Evolutionary conservation across 2,797 vertebrate genomes (phyloP).

Genomic region (Eulemur coronatus): DNA sequence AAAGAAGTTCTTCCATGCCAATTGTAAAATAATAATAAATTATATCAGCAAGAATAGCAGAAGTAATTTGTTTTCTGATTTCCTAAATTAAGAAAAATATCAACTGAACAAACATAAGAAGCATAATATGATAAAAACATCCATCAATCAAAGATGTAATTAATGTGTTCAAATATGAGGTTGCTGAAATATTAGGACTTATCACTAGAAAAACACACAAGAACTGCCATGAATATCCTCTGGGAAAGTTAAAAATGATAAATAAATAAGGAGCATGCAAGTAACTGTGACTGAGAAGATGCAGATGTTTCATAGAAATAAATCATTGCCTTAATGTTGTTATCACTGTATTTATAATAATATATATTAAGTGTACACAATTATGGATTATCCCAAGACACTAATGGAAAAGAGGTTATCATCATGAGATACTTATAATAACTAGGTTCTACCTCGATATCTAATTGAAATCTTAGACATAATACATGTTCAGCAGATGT

Average conservation of each 20-base stretch:
- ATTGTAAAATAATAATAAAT: constrained; percentile 30
- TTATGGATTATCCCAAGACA: background rate
- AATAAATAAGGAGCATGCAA: constrained; percentile 50
- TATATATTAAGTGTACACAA: constrained; percentile 4
- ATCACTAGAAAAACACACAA: constrained; percentile 45
- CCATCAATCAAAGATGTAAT: constrained; percentile 39
- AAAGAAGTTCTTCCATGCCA: background rate
- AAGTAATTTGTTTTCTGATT: background rate
- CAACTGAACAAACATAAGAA: constrained; percentile 43
- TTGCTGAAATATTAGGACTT: constrained; percentile 21
- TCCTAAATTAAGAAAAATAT: constrained; percentile 38
- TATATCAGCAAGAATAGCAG: background rate
- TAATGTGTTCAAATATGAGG: background rate
- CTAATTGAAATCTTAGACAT: constrained; percentile 34
- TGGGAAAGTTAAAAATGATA: constrained; percentile 54
- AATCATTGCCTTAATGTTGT: background rate
- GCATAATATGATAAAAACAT: background rate
- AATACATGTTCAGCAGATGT: background rate
- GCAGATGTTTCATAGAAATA: constrained; percentile 49
- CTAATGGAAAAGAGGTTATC: constrained; percentile 18
- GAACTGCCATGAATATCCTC: background rate
- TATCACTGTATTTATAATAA: background rate
- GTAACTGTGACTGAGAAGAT: constrained; percentile 43
- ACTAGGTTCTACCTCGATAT: background rate
- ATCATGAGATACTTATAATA: background rate